These are phyloP conservation scores for Rutilus rutilus DNA, from an alignment of 2,113 vertebrate genomes.

Conservation along the genomic window DNA sequence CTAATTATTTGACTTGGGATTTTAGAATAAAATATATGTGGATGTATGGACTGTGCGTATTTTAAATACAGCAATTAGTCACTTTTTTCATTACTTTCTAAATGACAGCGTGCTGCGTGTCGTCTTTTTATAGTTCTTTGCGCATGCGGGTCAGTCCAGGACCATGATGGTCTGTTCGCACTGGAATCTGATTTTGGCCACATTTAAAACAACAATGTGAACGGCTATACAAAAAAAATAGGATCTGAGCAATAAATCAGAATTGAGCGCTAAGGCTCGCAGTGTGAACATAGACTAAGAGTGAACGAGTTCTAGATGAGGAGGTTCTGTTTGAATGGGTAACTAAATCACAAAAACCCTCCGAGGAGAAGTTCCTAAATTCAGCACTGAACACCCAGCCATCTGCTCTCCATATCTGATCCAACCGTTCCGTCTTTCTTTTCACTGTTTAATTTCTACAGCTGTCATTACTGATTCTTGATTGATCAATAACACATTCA, in stretches of 20 bases:
- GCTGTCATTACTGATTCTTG: background rate
- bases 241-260: no score
- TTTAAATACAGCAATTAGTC: background rate
- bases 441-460: background rate
- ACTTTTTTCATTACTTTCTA: no score
- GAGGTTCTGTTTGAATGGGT: background rate
- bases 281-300: background rate
- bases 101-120: no score
- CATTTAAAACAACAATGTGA: no score
- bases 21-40: background rate
- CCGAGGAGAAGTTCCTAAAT: background rate
- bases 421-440: background rate
- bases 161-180: no score
- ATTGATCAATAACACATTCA: background rate
- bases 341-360: background rate
- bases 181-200: no score
- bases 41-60: background rate
- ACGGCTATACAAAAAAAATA: no score
- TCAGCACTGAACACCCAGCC: background rate
- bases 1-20: background rate
- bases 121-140: no score
- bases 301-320: background rate
- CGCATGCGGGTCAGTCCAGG: no score
- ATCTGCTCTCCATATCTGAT: conserved; percentile 14
- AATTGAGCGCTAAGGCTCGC: no score